These are phyloP conservation scores for Sphenodon punctatus DNA, from an alignment of 2,797 vertebrate species.

Conservation along the genomic window DNA sequence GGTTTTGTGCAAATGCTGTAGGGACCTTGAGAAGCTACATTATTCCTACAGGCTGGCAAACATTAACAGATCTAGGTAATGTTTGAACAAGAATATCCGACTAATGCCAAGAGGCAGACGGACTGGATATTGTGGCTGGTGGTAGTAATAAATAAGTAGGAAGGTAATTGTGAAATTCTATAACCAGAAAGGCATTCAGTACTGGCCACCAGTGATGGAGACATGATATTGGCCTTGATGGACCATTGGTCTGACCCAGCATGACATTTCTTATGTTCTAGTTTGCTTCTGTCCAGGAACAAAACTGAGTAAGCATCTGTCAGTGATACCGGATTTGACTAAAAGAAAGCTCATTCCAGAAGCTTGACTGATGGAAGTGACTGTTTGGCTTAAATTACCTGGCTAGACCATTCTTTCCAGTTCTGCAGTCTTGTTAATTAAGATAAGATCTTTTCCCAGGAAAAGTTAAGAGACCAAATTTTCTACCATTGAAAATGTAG, in stretches of 20 bases:
- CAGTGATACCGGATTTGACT: not conserved
- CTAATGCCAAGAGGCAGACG: conserved; percentile 24
- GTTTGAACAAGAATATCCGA: conserved; percentile 42
- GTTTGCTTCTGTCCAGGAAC: conserved; percentile 15
- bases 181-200: too few relatives aligned
- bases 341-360: not conserved
- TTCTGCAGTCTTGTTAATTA: conserved; percentile 15
- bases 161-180: too few relatives aligned
- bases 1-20: conserved; percentile 20
- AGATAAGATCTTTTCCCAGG: conserved; percentile 32
- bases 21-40: conserved; percentile 13
- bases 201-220: not conserved
- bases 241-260: not conserved
- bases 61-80: conserved; percentile 38
- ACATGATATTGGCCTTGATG: not conserved
- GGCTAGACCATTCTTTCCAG: not conserved
- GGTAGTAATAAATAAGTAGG: not conserved
- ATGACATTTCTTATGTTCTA: not conserved
- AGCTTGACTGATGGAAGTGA: not conserved
- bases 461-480: not conserved
- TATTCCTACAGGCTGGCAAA: conserved; percentile 55
- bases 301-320: not conserved
- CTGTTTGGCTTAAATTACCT: not conserved
- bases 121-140: not conserved
- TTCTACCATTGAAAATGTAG: not conserved